A percentile compares a stretch with the other conserved stretches of the same genome.
These are phyloP conservation scores for Hydrotaea cyrtoneurina DNA, from an alignment of 2,888 invertebrate genomes.

Conservation along the genomic window DNA sequence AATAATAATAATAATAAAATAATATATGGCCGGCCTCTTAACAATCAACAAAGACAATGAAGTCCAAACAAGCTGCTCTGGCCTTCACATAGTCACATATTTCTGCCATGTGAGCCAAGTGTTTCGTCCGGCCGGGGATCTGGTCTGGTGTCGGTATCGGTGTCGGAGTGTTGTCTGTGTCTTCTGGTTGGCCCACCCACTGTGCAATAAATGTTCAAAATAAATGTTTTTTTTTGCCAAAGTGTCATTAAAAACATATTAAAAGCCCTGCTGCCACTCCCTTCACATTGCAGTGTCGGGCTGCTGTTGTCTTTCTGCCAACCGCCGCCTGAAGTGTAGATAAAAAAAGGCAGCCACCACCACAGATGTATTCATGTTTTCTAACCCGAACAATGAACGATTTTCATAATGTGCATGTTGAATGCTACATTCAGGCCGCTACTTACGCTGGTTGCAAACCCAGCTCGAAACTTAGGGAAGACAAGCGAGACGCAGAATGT, in stretches of 20 bases:
- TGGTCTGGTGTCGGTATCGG: not conserved
- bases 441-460: too few relatives aligned
- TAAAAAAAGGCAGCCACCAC: too few relatives aligned
- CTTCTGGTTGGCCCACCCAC: conserved; percentile 44
- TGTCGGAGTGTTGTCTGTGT: not conserved
- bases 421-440: too few relatives aligned
- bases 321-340: too few relatives aligned
- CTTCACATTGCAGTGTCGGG: conserved; percentile 20
- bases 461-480: too few relatives aligned
- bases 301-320: too few relatives aligned
- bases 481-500: too few relatives aligned
- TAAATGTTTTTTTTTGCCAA: conserved; percentile 59
- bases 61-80: not conserved
- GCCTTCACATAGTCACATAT: not conserved
- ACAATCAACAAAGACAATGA: not conserved
- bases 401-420: not conserved
- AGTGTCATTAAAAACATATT: conserved; percentile 65
- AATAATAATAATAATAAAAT: conserved; percentile 35
- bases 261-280: conserved; percentile 34
- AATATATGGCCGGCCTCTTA: not conserved
- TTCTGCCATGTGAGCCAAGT: not conserved
- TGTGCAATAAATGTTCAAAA: conserved; percentile 61
- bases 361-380: conserved; percentile 1
- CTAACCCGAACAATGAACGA: not conserved
- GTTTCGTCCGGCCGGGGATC: not conserved